Percentiles rank a stretch among this genome's conserved stretches.
Evolutionary conservation across 2,888 invertebrate species (phyloP).

Genomic region (Anarsia innoxiella): DNA sequence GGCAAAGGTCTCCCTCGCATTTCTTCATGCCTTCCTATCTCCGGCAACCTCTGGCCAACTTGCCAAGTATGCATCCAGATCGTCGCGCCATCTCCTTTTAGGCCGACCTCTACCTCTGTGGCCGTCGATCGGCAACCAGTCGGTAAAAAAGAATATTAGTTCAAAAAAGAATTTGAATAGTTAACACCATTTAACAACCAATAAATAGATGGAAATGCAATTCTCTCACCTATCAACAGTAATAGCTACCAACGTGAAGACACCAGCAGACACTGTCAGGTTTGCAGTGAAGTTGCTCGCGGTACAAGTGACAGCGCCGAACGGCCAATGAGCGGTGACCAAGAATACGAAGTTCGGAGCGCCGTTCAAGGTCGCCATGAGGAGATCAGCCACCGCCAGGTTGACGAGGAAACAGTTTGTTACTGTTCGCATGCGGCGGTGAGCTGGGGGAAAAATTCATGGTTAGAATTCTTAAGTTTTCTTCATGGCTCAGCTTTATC

Average conservation of each 20-base stretch:
- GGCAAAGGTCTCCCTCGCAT: too few relatives aligned
- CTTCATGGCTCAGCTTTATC: too few relatives aligned
- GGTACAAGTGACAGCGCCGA: conserved; percentile 87
- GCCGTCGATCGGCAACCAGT: too few relatives aligned
- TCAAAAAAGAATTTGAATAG: too few relatives aligned
- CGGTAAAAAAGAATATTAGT: too few relatives aligned
- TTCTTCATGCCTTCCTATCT: too few relatives aligned
- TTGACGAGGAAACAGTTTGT: conserved; percentile 95
- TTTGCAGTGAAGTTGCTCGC: conserved; percentile 93
- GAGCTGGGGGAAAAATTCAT: conserved; percentile 70
- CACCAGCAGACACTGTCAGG: conserved; percentile 92
- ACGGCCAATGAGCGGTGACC: conserved; percentile 90
- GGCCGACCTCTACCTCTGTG: too few relatives aligned
- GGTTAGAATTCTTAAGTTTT: too few relatives aligned
- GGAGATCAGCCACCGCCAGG: conserved; percentile 88
- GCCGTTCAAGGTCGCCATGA: conserved; percentile 91
- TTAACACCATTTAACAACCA: too few relatives aligned
- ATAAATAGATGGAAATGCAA: not conserved
- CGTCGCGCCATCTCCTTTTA: too few relatives aligned
- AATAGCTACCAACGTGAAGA: conserved; percentile 93
- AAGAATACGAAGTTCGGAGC: conserved; percentile 92
- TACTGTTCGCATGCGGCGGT: conserved; percentile 88
- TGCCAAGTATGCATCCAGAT: too few relatives aligned
- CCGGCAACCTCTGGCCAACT: too few relatives aligned
- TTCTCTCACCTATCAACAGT: conserved; percentile 95